These are phyloP conservation scores for Diplodus puntazzo DNA, from an alignment of 2,797 vertebrate genomes.

Conservation along the genomic window DNA sequence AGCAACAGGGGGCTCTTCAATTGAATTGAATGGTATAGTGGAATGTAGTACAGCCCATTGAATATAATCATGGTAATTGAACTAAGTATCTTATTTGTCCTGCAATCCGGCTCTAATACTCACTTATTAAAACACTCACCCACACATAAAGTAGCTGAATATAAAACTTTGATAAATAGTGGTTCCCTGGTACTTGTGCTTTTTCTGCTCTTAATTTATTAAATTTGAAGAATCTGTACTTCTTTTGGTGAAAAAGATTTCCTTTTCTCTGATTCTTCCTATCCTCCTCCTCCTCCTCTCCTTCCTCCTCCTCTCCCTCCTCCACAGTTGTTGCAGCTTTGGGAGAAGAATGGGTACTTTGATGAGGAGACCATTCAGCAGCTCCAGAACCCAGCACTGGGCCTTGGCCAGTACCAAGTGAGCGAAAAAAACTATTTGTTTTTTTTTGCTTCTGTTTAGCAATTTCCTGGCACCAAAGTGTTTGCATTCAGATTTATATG, in stretches of 20 bases:
- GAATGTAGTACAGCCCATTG: neutral
- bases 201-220: neutral
- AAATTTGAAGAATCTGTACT: neutral
- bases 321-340: conserved; percentile 93
- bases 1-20: neutral
- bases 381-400: conserved; percentile 95
- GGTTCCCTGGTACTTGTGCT: neutral
- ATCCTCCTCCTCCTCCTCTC: neutral
- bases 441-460: too few species aligned
- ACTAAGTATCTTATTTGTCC: neutral
- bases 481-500: neutral
- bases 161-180: neutral
- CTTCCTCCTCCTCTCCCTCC: neutral
- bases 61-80: neutral
- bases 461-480: neutral
- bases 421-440: neutral
- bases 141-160: neutral
- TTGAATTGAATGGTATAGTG: neutral
- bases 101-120: neutral
- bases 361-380: conserved; percentile 97
- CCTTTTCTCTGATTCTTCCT: neutral
- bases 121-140: neutral
- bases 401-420: conserved; percentile 98
- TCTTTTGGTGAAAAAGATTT: neutral
- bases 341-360: conserved; percentile 99